A percentile compares a stretch with the other conserved stretches of the same genome.
Conservation (phyloP, 2,888 invertebrate species). For the Mesorhabditis belari region DNA sequence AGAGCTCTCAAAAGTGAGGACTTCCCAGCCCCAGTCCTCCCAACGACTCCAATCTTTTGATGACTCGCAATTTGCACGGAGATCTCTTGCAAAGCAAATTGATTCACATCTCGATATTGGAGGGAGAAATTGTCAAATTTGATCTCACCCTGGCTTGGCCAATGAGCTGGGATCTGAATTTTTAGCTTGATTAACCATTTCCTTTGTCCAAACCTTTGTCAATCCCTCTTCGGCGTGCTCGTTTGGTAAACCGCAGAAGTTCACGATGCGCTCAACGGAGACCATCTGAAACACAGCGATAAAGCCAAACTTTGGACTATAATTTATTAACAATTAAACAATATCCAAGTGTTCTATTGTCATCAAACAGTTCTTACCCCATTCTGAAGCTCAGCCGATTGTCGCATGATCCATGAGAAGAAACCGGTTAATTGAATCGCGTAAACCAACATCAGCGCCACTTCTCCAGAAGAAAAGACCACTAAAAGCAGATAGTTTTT, state of each 20-base stretch:
- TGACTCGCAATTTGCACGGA: conserved; percentile 59
- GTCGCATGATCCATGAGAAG: conserved; percentile 84
- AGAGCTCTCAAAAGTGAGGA: conserved; percentile 70
- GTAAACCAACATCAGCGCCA: conserved; percentile 41
- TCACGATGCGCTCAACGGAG: conserved; percentile 73
- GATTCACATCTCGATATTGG: conserved; percentile 27
- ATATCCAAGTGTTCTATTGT: not conserved
- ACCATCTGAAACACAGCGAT: conserved; percentile 54
- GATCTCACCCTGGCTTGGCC: not conserved
- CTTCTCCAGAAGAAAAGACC: conserved; percentile 28
- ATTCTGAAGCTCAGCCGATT: conserved; percentile 70
- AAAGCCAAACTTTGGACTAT: no score
- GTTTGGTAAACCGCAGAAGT: conserved; percentile 69
- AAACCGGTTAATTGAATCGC: conserved; percentile 65
- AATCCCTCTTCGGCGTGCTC: no score
- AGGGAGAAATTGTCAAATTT: conserved; percentile 23
- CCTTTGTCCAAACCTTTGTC: no score
- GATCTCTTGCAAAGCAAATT: conserved; percentile 22
- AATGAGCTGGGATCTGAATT: not conserved
- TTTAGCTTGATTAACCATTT: no score
- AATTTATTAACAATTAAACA: no score
- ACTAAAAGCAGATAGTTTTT: conserved; percentile 8
- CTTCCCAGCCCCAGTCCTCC: conserved; percentile 77
- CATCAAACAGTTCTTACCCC: conserved; percentile 53
- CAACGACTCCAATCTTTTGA: conserved; percentile 74